Conservation (phyloP, 2,113 vertebrate species). For the Mesoclemmys tuberculata region DNA sequence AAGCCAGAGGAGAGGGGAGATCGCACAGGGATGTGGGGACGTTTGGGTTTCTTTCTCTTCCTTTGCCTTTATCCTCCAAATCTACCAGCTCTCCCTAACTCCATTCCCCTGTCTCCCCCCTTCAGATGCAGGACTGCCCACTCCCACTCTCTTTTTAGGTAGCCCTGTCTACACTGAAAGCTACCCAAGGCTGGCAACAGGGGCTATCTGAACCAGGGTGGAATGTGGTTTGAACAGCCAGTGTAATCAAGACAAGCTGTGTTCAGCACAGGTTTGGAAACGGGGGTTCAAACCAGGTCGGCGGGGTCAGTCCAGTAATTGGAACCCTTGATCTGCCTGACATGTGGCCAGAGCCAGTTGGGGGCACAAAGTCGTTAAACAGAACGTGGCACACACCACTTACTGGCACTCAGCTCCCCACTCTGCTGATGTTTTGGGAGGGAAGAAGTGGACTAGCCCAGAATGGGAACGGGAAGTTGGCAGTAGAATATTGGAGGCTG, state of each 20-base stretch:
- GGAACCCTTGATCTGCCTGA: neutral
- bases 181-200: neutral
- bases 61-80: neutral
- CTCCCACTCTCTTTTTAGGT: neutral
- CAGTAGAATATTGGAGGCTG: neutral
- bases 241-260: neutral
- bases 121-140: neutral
- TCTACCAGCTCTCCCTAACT: neutral
- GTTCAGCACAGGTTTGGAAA: neutral
- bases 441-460: neutral
- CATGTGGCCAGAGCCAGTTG: neutral
- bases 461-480: neutral
- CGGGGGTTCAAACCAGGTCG: neutral
- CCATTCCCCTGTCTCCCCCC: neutral
- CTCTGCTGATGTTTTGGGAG: neutral
- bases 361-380: neutral
- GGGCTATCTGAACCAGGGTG: neutral
- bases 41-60: neutral
- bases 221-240: neutral
- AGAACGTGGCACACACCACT: neutral
- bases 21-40: neutral
- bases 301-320: neutral
- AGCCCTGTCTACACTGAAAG: neutral
- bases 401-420: neutral
- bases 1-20: neutral